These are phyloP conservation scores for Drosophila mayri DNA, from an alignment of 1,140 invertebrate genomes.

Conservation along the genomic window DNA sequence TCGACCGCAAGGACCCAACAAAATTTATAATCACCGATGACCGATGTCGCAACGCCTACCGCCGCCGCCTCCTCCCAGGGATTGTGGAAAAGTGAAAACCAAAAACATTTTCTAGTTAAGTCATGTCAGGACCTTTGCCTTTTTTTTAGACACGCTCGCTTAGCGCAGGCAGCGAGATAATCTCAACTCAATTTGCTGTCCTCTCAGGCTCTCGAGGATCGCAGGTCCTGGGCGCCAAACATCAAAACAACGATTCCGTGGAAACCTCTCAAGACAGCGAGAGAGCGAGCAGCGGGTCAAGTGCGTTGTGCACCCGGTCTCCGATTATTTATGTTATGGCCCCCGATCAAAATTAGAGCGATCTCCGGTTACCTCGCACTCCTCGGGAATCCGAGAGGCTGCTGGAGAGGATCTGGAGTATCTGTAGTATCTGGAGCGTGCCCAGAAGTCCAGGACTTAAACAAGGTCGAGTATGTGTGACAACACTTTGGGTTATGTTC, in stretches of 20 bases:
- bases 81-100: constrained; percentile 49
- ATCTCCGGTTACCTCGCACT: constrained; percentile 51
- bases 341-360: constrained; percentile 75
- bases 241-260: constrained; percentile 69
- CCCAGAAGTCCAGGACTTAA: constrained; percentile 27
- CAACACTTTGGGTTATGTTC: constrained; percentile 48
- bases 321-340: constrained; percentile 80
- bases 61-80: constrained; percentile 19
- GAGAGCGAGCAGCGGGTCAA: constrained; percentile 43
- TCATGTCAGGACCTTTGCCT: constrained; percentile 59
- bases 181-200: constrained; percentile 72
- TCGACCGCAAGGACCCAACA: constrained; percentile 42
- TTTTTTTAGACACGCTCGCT: constrained; percentile 64
- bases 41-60: constrained; percentile 69
- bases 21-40: constrained; percentile 80
- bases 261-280: constrained; percentile 47
- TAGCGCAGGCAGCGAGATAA: constrained; percentile 68
- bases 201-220: constrained; percentile 2
- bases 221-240: constrained; percentile 52
- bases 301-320: constrained; percentile 42
- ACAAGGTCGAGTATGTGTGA: constrained; percentile 54
- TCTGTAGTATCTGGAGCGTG: constrained; percentile 26
- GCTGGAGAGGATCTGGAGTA: neutral
- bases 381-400: neutral
- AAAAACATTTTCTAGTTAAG: constrained; percentile 80